Base-by-base conservation (phyloP, 2,888 invertebrate genomes). In the Argyra leucocephala region DNA sequence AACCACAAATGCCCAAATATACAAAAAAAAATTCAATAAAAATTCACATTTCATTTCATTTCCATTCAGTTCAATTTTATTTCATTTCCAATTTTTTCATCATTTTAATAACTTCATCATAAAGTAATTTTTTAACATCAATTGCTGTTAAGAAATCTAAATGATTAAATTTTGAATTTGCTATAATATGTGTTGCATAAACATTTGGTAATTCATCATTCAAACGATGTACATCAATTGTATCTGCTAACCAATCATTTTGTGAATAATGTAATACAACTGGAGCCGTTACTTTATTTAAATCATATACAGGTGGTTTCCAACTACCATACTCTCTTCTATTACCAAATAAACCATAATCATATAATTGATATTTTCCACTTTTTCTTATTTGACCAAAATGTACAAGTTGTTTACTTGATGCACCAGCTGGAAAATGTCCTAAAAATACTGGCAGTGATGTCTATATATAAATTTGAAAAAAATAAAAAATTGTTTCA, bases 111-210 rank as follows among this genome's bases (percentile, higher is more conserved):
- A 83, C 77, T 67, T 75, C 75, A 1, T 76, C 71, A 70, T 86
- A 85, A 36, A 86, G 69, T 2, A 80, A 69, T 3, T 72, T 72
- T 23, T 79, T 78, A 0, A 81, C 82, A 61, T 82, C 80, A 5
- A 74, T 76, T 0, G 83, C 85, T 76, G 83, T 86, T 58, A 85
- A 68, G 67, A 82, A 86, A 71, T 87, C 87, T 59, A 85, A 71
- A 71, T 87, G 87, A 68, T 82, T 83, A 66, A 84, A 87, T 59
- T 74, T 70, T 2, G 73, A 69, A 60, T 81, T 75, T 1, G 78
- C 71, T 1, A 85, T 76, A 37, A 76, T 74, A 71, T 81, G 76
- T 57, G 72, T 75, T 0, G 76, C 77, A 1, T 77, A 69, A 0
- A 82, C 75, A 68, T 82, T 83, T 0, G 80, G 79, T 9, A 86